Conservation (phyloP, 2,113 vertebrate genomes). For the Nyctereutes procyonoides region DNA sequence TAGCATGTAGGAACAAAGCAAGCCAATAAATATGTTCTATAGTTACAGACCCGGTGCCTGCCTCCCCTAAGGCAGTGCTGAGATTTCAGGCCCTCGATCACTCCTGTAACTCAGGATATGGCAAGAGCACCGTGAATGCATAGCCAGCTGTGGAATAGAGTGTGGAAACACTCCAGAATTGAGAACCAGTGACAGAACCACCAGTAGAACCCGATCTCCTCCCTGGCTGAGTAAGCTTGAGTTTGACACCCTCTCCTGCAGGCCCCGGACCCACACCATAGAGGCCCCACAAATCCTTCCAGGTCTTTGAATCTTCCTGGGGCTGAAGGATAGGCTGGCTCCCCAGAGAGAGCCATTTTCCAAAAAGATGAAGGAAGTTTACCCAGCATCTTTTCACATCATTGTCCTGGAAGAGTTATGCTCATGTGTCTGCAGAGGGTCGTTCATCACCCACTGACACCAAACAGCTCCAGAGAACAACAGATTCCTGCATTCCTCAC, state of each 20-base stretch:
- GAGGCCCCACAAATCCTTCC: background rate
- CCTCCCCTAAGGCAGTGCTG: background rate
- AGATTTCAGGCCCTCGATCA: background rate
- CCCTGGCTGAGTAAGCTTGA: background rate
- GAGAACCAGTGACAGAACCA: background rate
- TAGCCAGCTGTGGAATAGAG: accelerated
- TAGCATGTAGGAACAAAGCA: background rate
- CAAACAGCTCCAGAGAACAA: background rate
- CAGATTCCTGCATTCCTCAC: background rate
- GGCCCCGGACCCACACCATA: accelerated
- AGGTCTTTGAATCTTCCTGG: background rate
- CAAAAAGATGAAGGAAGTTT: background rate
- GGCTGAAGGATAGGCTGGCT: background rate
- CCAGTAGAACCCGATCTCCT: background rate
- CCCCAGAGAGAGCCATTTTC: background rate
- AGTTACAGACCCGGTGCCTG: background rate
- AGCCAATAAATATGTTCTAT: background rate
- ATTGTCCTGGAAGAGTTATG: background rate
- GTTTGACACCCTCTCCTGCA: background rate
- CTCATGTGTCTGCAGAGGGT: background rate
- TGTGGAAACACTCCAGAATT: accelerated
- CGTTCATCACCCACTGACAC: background rate
- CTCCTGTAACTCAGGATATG: background rate
- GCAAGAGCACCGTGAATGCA: accelerated
- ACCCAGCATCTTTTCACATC: background rate